Conservation (phyloP, 2,797 vertebrate species). For the Mus caroli region DNA sequence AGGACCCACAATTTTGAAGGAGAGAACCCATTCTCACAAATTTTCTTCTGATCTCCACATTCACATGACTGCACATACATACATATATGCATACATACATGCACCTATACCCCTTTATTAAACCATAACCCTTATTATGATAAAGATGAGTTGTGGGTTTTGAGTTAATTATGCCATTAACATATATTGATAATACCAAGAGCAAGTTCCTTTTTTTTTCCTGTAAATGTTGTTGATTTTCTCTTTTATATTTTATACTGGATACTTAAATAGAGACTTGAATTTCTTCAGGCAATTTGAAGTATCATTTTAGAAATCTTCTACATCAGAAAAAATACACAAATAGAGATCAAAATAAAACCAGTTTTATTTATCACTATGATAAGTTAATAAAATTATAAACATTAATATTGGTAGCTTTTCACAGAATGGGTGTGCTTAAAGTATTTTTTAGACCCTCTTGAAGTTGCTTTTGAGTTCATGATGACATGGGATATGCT, state of each 20-base stretch:
- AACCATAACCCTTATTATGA: neutral
- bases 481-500: slow-evolving; percentile 14
- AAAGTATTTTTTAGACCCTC: neutral
- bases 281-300: slow-evolving; percentile 43
- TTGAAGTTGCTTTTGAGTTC: slow-evolving; percentile 57
- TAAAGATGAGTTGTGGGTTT: neutral
- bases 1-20: neutral
- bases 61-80: neutral
- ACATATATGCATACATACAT: neutral
- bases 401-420: slow-evolving; percentile 51
- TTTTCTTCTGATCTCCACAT: neutral
- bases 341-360: slow-evolving; percentile 35
- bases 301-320: slow-evolving; percentile 39
- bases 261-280: slow-evolving; percentile 21
- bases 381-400: slow-evolving; percentile 29
- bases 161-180: neutral
- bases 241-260: slow-evolving; percentile 34
- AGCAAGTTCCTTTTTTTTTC: slow-evolving; percentile 21
- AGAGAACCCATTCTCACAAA: neutral
- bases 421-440: neutral
- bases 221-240: neutral
- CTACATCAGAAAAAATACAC: slow-evolving; percentile 33
- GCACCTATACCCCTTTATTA: too few relatives aligned
- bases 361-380: slow-evolving; percentile 46
- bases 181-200: neutral